Percentiles rank a stretch among this genome's conserved stretches.
phyloP scores from a whole-genome alignment of 2,113 vertebrate genomes.

The Cyanoderma ruficeps region DNA sequence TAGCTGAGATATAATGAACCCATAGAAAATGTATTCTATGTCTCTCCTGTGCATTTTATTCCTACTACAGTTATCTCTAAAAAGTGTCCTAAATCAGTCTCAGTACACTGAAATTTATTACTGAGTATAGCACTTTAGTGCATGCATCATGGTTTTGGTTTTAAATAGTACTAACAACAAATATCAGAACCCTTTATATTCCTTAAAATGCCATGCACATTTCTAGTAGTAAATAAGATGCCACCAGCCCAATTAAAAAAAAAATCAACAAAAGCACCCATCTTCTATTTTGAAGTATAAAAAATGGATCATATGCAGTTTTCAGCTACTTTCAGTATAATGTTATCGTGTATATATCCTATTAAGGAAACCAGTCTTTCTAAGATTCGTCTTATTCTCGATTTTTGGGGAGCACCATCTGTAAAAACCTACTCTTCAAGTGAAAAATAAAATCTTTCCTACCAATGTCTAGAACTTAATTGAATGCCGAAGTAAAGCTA shows the following conservation, averaged over 20 bases:
- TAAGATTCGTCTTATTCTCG: neutral
- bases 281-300: neutral
- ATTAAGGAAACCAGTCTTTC: neutral
- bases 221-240: neutral
- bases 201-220: neutral
- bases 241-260: neutral
- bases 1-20: constrained; percentile 24
- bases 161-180: neutral
- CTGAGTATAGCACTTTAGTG: neutral
- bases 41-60: constrained; percentile 20
- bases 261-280: neutral
- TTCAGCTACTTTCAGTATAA: neutral
- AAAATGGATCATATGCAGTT: neutral
- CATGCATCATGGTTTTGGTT: neutral
- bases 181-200: neutral
- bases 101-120: constrained; percentile 19
- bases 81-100: constrained; percentile 14
- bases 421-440: neutral
- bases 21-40: neutral
- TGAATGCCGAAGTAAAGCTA: neutral
- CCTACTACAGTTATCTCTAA: neutral
- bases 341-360: neutral
- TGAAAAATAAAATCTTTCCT: neutral
- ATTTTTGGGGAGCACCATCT: neutral
- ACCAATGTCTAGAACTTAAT: neutral